A percentile compares a stretch with the other conserved stretches of the same genome.
These are phyloP conservation scores for Podarcis cretensis DNA, from an alignment of 2,113 vertebrate species.

Conservation along the genomic window DNA sequence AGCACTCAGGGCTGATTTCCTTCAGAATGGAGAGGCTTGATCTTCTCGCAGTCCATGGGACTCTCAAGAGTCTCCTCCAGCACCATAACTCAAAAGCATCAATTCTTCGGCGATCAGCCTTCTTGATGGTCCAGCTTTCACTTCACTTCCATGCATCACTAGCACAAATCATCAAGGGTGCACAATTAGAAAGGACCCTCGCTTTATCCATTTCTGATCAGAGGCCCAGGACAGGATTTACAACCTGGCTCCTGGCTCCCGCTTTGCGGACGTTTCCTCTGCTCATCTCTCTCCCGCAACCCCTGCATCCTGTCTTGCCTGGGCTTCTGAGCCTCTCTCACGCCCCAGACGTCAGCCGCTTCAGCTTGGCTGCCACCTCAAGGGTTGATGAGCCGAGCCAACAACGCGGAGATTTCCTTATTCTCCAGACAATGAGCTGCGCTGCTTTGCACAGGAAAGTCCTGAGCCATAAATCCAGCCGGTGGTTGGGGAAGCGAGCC, in stretches of 20 bases:
- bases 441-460: background rate
- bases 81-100: no score
- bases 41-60: no score
- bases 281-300: no score
- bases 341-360: background rate
- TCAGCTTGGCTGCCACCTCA: background rate
- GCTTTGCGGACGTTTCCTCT: background rate
- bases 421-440: background rate
- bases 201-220: background rate
- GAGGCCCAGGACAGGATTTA: background rate
- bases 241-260: background rate
- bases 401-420: background rate
- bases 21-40: no score
- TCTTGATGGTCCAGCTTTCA: no score
- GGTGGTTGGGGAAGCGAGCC: background rate
- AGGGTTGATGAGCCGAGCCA: background rate
- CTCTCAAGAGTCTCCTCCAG: no score
- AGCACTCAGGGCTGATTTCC: no score
- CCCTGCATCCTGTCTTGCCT: background rate
- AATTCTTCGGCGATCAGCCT: no score
- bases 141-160: no score
- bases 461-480: background rate
- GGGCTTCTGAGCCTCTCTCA: background rate
- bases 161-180: no score
- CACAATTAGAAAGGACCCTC: no score